Conservation (phyloP, 2,888 invertebrate species). For the Tetropium fuscum region DNA sequence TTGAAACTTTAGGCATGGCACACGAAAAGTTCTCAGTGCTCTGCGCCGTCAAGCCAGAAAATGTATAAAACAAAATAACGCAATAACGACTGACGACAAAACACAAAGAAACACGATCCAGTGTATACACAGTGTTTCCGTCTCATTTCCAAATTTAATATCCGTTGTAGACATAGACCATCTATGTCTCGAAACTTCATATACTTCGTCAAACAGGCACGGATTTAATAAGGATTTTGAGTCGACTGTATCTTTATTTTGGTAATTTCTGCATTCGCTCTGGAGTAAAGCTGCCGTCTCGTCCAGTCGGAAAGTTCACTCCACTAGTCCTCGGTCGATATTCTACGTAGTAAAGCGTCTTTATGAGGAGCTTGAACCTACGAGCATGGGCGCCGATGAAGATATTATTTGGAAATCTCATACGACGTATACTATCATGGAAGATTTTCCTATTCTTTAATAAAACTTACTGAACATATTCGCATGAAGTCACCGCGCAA, state of each 20-base stretch:
- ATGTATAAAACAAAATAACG: background rate
- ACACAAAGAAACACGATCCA: conserved; percentile 12
- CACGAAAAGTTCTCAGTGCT: background rate
- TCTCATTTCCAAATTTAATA: conserved; percentile 17
- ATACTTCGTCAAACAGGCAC: background rate
- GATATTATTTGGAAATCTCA: background rate
- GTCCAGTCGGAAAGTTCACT: background rate
- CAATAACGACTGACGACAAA: background rate
- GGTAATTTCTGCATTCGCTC: conserved; percentile 8
- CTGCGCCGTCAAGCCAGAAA: background rate
- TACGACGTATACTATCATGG: background rate
- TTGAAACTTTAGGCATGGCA: no score
- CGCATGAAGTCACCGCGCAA: no score
- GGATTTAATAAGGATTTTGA: conserved; percentile 14
- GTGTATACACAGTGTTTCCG: conserved; percentile 8
- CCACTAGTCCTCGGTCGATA: conserved; percentile 1
- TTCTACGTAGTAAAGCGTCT: background rate
- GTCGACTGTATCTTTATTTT: conserved; percentile 9
- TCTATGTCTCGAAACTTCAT: background rate
- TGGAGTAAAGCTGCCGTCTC: conserved; percentile 1
- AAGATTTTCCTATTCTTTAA: no score
- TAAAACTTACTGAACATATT: no score
- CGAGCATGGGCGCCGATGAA: background rate
- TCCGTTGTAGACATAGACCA: background rate
- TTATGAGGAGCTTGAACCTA: background rate